phyloP scores from a whole-genome alignment of 2,113 vertebrate species.

The Xiphophorus hellerii region DNA sequence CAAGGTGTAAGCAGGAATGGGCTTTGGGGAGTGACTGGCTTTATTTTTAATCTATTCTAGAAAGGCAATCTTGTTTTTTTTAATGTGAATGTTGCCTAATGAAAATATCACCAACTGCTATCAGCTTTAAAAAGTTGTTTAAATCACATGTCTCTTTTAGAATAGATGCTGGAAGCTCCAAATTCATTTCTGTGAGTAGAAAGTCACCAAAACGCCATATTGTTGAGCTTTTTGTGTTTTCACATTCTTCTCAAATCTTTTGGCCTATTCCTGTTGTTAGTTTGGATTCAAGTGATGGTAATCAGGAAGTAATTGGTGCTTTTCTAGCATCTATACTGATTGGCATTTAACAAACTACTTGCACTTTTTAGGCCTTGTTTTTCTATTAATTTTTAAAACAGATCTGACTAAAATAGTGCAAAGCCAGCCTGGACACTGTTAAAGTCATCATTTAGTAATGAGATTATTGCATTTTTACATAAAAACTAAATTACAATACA shows the following conservation, averaged over 20 bases:
- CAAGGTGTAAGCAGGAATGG: constrained; percentile 53
- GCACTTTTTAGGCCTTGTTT: no score
- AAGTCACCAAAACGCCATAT: not conserved
- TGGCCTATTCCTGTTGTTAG: no score
- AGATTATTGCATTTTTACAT: no score
- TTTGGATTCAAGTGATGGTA: no score
- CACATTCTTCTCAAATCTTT: no score
- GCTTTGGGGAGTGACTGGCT: constrained; percentile 60
- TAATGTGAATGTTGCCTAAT: constrained; percentile 36
- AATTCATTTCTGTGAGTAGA: not conserved
- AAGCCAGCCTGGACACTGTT: no score
- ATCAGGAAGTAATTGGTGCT: no score
- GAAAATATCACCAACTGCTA: constrained; percentile 12
- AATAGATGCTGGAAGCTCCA: not conserved
- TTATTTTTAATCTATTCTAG: constrained; percentile 61
- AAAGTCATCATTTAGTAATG: no score
- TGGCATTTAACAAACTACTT: no score
- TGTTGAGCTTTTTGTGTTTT: not conserved
- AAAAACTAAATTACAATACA: not conserved
- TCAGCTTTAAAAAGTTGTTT: constrained; percentile 5
- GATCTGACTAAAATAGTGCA: no score
- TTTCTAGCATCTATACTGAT: no score
- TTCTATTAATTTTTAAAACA: no score
- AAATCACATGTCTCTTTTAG: not conserved
- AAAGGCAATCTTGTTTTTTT: constrained; percentile 39